These are phyloP conservation scores for Achroia grisella DNA, from an alignment of 1,140 invertebrate species.

Conservation along the genomic window DNA sequence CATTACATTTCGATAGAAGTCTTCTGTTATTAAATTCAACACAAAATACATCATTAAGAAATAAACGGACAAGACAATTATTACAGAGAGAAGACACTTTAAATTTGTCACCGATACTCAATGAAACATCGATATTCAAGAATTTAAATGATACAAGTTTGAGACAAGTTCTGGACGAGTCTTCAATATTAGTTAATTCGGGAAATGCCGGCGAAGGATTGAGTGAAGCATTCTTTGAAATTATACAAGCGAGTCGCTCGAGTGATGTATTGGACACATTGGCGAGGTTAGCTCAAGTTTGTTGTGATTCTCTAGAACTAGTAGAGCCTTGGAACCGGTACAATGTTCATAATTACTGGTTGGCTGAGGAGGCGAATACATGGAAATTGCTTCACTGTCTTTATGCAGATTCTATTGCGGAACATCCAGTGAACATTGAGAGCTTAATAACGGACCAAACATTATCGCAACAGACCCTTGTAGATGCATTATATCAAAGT, in stretches of 20 bases:
- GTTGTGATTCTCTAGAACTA: slow-evolving; percentile 61
- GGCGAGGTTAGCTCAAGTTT: slow-evolving; percentile 61
- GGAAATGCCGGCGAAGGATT: slow-evolving; percentile 48
- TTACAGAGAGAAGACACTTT: slow-evolving; percentile 52
- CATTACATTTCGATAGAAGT: slow-evolving; percentile 46
- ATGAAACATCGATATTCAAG: slow-evolving; percentile 62
- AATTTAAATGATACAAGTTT: slow-evolving; percentile 63
- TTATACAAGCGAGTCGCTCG: slow-evolving; percentile 60
- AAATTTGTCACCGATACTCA: slow-evolving; percentile 57
- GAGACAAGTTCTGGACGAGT: slow-evolving; percentile 58
- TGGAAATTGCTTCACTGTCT: slow-evolving; percentile 89
- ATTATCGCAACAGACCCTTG: slow-evolving; percentile 58
- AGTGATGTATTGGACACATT: slow-evolving; percentile 59
- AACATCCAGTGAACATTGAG: slow-evolving; percentile 69
- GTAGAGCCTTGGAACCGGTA: slow-evolving; percentile 69
- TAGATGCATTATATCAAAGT: slow-evolving; percentile 57
- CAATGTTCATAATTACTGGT: slow-evolving; percentile 75
- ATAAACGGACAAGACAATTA: slow-evolving; percentile 40
- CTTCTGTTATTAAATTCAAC: slow-evolving; percentile 40
- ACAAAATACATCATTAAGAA: slow-evolving; percentile 46
- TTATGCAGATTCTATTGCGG: slow-evolving; percentile 82
- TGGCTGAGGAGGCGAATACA: slow-evolving; percentile 88
- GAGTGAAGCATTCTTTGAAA: slow-evolving; percentile 61
- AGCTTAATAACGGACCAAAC: slow-evolving; percentile 64
- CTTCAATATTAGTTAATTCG: slow-evolving; percentile 44